A percentile compares a stretch with the other conserved stretches of the same genome.
phyloP scores from a whole-genome alignment of 2,797 vertebrate species.

The Moxostoma hubbsi region DNA sequence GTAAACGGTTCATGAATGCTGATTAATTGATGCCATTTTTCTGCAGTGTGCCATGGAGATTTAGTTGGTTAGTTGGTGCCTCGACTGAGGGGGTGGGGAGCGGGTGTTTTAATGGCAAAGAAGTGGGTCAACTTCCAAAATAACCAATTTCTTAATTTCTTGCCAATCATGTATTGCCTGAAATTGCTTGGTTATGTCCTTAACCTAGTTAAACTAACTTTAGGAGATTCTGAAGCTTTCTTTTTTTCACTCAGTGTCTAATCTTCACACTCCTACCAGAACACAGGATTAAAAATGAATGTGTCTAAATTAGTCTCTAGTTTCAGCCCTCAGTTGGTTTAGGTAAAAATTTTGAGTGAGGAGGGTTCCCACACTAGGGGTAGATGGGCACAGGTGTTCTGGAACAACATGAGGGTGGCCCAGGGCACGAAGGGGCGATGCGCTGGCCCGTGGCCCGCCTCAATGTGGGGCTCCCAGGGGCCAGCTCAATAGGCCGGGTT shows the following conservation, averaged over 20 bases:
- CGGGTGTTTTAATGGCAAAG: slow-evolving; percentile 38
- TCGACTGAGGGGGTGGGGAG: slow-evolving; percentile 39
- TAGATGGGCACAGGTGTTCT: slow-evolving; percentile 82
- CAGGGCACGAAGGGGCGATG: slow-evolving; percentile 71
- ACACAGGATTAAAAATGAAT: slow-evolving; percentile 22
- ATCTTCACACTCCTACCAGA: neutral
- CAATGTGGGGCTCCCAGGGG: slow-evolving; percentile 92
- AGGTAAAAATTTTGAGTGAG: slow-evolving; percentile 47
- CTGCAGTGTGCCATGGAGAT: slow-evolving; percentile 81
- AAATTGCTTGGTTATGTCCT: neutral
- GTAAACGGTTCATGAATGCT: slow-evolving; percentile 87
- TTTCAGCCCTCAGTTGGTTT: slow-evolving; percentile 24
- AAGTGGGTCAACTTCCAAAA: slow-evolving; percentile 52
- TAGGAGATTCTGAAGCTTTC: neutral
- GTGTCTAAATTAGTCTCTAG: slow-evolving; percentile 29
- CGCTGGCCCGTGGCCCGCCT: slow-evolving; percentile 88
- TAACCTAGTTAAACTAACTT: neutral
- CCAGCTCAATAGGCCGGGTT: slow-evolving; percentile 92
- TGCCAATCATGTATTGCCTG: neutral
- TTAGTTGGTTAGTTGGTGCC: slow-evolving; percentile 63
- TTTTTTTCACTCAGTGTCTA: neutral
- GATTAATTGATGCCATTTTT: slow-evolving; percentile 87
- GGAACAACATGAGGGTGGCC: slow-evolving; percentile 79
- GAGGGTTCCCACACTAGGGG: slow-evolving; percentile 78
- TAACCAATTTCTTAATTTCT: slow-evolving; percentile 24